Percentiles rank a stretch among this genome's conserved stretches.
These are phyloP conservation scores for Acanthisitta chloris DNA, from an alignment of 2,113 vertebrate species.

Conservation along the genomic window DNA sequence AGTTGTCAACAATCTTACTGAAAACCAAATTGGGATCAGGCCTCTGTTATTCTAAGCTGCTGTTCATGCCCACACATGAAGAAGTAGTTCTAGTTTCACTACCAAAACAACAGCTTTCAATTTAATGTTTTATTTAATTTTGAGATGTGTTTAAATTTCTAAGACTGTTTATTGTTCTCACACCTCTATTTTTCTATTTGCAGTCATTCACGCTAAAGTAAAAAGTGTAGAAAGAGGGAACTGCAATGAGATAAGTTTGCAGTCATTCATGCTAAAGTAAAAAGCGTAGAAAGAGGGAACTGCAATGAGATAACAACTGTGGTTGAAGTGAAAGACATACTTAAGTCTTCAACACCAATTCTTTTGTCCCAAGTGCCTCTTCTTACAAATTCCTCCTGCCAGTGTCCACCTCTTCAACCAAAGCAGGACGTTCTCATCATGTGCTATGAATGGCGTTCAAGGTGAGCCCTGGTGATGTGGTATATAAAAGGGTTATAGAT, in stretches of 20 bases:
- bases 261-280: constrained; percentile 84
- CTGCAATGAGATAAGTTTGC: no score
- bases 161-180: background rate
- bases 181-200: background rate
- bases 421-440: constrained; percentile 84
- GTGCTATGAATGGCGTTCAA: constrained; percentile 81
- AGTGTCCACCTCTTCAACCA: constrained; percentile 78
- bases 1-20: constrained; percentile 23
- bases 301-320: constrained; percentile 80
- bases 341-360: constrained; percentile 77
- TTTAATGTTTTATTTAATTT: background rate
- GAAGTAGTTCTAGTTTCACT: background rate
- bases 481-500: background rate
- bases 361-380: constrained; percentile 78
- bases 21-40: background rate
- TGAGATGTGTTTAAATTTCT: background rate
- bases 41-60: constrained; percentile 13
- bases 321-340: constrained; percentile 81
- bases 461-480: constrained; percentile 6
- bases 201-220: constrained; percentile 83
- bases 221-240: no score
- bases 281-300: constrained; percentile 75
- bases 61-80: background rate
- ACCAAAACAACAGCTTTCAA: background rate
- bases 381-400: constrained; percentile 83